A percentile compares a stretch with the other conserved stretches of the same genome.
These are phyloP conservation scores for Dugesia japonica DNA, from an alignment of 2,888 invertebrate species.

Conservation along the genomic window DNA sequence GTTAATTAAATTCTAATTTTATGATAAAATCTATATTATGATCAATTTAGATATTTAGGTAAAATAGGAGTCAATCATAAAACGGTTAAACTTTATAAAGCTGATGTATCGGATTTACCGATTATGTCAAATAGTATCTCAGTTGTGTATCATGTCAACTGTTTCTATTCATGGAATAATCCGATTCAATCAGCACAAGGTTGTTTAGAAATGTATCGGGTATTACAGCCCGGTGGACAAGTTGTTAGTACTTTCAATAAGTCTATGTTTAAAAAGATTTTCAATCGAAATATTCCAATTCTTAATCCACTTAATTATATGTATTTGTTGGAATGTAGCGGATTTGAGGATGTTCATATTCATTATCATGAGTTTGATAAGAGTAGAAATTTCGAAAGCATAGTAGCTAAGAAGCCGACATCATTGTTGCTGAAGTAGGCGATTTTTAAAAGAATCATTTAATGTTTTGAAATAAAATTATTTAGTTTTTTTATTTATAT, in stretches of 20 bases:
- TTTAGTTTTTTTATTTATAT: too few species aligned
- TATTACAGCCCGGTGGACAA: not conserved
- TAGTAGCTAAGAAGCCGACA: not conserved
- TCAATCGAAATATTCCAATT: not conserved
- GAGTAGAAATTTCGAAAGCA: not conserved
- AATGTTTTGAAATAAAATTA: too few species aligned
- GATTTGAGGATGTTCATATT: not conserved
- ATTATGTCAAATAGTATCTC: not conserved
- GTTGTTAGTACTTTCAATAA: not conserved
- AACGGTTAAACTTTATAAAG: too few species aligned
- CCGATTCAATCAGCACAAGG: not conserved
- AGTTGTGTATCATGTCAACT: conserved; percentile 1
- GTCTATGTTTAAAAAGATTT: not conserved
- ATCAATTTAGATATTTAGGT: too few species aligned
- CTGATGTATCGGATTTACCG: not conserved
- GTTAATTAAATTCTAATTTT: too few species aligned
- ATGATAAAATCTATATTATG: too few species aligned
- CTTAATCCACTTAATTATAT: not conserved
- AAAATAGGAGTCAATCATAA: too few species aligned
- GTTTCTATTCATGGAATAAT: not conserved
- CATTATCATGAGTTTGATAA: not conserved
- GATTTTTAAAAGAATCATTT: too few species aligned
- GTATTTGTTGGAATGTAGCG: not conserved
- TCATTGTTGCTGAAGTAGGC: not conserved
- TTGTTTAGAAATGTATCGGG: not conserved